Evolutionary conservation across 2,888 invertebrate species (phyloP), one percentile per base, ranked within the genome.

Genomic region (Chromoteleia sp.): DNA sequence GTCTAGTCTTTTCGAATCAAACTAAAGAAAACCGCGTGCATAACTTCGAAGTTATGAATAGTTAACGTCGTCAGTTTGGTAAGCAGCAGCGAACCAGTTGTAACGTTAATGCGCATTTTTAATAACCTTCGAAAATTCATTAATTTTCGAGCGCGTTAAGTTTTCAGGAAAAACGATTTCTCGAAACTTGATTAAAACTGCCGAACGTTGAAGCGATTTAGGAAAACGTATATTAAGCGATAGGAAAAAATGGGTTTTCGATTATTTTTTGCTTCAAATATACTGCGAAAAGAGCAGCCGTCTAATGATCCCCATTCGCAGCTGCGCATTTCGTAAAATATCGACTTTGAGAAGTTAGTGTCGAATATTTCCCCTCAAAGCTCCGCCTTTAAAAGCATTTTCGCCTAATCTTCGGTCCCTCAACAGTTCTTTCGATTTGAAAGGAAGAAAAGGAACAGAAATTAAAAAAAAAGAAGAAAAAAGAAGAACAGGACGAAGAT

Each of bases 381-480:
- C 67, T 67, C 67, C 67, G 36, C 54, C 65, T 41, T 48, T 79
- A 61, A 79, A 78, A 78, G 71, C 71, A 54, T 79, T 73, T 79
- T 73, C 79, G 73, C 73, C 48, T 79, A 79, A 79, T 79, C 78
- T 73, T 71, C 33, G 12, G 59, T 52, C 63, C 48, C 15, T n/a
- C 15, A 41, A 14, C 30, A n/a, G n/a, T n/a, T n/a, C n/a, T n/a
- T 12, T n/a, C 12, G 12, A 33, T 54, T 48, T 7, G 36, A 45
- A 36, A 29, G 4, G 36, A 30, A 41, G 5, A 17, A 21, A 54
- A 48, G 15, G 56, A 45, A 1, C 19, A 45, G 25, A 25, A 25
- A 17, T 29, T 30, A 36, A 36, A 56, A 14, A 36, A 0, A 33
- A 14, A 36, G 4, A 33, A 56, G 17, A 36, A 41, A 41, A 19